Percentiles rank a stretch among this genome's conserved stretches.
Evolutionary conservation across 2,797 vertebrate species (phyloP).

Genomic region (Myotis myotis): DNA sequence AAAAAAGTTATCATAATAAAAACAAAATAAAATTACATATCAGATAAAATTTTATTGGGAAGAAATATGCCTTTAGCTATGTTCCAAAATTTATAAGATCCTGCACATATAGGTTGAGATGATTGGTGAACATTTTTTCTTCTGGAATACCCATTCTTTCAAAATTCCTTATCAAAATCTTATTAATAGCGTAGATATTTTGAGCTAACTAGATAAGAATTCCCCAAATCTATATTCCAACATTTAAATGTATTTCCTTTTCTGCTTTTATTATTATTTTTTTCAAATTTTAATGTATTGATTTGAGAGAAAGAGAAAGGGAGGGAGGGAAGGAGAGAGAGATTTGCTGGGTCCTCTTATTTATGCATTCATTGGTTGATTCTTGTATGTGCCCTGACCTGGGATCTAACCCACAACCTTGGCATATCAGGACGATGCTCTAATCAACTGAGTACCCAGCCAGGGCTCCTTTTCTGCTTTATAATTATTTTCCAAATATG

Average conservation of each 20-base stretch:
- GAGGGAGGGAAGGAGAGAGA: too few species aligned
- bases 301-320: too few species aligned
- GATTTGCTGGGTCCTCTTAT: too few species aligned
- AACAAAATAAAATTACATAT: neutral
- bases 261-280: too few species aligned
- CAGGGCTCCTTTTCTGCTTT: neutral
- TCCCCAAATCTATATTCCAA: neutral
- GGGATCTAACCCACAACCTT: too few species aligned
- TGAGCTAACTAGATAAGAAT: neutral
- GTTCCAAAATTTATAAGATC: neutral
- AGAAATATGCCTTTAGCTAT: neutral
- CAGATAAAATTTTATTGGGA: neutral
- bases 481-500: constrained; percentile 28
- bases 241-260: neutral
- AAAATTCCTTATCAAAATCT: neutral
- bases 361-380: too few species aligned
- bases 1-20: neutral
- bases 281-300: too few species aligned
- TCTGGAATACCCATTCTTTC: neutral
- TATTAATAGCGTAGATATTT: neutral
- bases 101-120: neutral
- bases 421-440: too few species aligned
- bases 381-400: too few species aligned
- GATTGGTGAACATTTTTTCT: neutral
- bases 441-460: too few species aligned